phyloP scores from a whole-genome alignment of 2,888 invertebrate species.

The Agapostemon virescens region DNA sequence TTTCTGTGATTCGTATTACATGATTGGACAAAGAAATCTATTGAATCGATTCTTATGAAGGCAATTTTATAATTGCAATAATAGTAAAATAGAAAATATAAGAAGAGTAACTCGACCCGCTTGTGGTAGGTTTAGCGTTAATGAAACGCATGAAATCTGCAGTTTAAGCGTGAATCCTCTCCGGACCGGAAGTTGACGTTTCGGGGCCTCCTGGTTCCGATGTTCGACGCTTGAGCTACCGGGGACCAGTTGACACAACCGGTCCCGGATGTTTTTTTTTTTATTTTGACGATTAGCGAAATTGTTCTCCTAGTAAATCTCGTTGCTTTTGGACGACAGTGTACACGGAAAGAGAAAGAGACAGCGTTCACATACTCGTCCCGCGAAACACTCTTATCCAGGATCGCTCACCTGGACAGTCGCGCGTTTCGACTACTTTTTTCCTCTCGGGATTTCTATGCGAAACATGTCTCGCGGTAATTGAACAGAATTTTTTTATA shows the following conservation, averaged over 20 bases:
- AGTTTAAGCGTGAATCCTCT: too few relatives aligned
- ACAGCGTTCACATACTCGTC: neutral
- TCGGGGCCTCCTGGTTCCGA: neutral
- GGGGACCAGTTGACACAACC: neutral
- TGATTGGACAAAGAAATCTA: too few relatives aligned
- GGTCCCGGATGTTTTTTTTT: neutral
- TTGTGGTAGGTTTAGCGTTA: too few relatives aligned
- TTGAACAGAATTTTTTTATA: slow-evolving; percentile 71
- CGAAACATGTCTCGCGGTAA: slow-evolving; percentile 66
- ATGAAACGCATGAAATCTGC: neutral
- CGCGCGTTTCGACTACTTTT: slow-evolving; percentile 16
- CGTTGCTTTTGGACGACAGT: neutral
- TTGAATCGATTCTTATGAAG: too few relatives aligned
- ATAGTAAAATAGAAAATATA: too few relatives aligned
- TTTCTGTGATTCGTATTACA: too few relatives aligned
- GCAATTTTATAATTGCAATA: too few relatives aligned
- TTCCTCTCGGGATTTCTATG: slow-evolving; percentile 2
- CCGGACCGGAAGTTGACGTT: neutral
- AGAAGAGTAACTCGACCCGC: too few relatives aligned
- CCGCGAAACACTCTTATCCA: neutral
- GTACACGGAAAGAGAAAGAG: neutral
- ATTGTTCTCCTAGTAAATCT: neutral
- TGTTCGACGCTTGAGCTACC: neutral
- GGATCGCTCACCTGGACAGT: neutral
- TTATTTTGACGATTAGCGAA: neutral